Evolutionary conservation across 2,797 vertebrate genomes (phyloP).

Genomic region (Anisognathus igniventris): DNA sequence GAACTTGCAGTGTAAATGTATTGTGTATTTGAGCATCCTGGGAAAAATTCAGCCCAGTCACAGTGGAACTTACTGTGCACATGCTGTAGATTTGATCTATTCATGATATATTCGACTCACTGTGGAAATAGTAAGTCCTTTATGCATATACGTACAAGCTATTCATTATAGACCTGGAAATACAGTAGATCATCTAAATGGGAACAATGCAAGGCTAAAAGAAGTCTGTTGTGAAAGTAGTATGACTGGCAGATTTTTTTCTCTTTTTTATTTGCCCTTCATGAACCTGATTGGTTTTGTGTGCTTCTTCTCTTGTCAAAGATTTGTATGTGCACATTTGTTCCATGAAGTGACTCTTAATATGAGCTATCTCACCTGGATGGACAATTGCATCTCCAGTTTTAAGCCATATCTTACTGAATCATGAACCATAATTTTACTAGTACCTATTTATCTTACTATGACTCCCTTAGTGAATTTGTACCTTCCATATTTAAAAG

Average conservation of each 20-base stretch:
- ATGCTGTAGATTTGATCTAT: not conserved
- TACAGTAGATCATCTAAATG: not conserved
- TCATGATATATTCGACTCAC: not conserved
- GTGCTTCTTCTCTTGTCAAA: not conserved
- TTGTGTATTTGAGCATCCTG: not conserved
- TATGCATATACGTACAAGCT: not conserved
- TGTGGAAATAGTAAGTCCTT: not conserved
- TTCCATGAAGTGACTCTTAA: not conserved
- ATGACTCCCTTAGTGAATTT: not conserved
- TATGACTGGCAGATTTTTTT: not conserved
- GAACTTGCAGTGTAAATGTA: not conserved
- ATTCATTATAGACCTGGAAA: not conserved
- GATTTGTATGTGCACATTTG: not conserved
- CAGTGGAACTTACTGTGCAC: not conserved
- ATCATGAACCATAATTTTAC: not conserved
- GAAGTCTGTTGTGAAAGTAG: not conserved
- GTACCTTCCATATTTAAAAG: not conserved
- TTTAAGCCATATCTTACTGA: not conserved
- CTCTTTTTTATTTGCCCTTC: not conserved
- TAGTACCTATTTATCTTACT: not conserved
- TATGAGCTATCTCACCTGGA: not conserved
- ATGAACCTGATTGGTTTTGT: not conserved
- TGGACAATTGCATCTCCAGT: not conserved
- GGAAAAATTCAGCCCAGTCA: not conserved
- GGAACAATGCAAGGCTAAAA: not conserved